A percentile compares a stretch with the other conserved stretches of the same genome.
Conservation (phyloP, 2,888 invertebrate species). For the Acrobasis repandana region DNA sequence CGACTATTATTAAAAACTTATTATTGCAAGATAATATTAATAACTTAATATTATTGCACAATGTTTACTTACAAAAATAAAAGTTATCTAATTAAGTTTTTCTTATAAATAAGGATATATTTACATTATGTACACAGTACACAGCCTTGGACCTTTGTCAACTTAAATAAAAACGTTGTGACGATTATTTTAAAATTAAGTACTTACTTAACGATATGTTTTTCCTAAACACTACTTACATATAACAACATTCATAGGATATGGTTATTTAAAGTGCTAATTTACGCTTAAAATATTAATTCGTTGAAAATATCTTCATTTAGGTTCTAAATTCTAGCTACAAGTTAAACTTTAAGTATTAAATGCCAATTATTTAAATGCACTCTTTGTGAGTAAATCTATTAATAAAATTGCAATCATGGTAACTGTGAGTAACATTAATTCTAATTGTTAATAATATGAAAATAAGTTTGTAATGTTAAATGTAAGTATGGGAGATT, state of each 20-base stretch:
- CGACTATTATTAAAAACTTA: no score
- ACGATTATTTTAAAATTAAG: slow-evolving; percentile 50
- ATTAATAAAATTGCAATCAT: no score
- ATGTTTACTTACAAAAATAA: background rate
- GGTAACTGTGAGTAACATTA: background rate
- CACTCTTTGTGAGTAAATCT: no score
- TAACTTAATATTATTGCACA: background rate
- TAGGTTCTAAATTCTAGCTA: no score
- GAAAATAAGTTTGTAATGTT: no score
- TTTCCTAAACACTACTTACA: background rate
- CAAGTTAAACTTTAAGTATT: no score
- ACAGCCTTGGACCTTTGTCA: slow-evolving; percentile 72
- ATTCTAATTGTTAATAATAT: background rate
- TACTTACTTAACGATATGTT: slow-evolving; percentile 36
- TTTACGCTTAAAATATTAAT: background rate
- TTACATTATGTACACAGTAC: slow-evolving; percentile 71
- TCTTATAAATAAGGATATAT: slow-evolving; percentile 50
- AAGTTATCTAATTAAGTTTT: background rate
- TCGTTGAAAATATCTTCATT: background rate
- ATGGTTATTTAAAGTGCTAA: background rate
- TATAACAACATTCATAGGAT: background rate
- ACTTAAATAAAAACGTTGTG: slow-evolving; percentile 51
- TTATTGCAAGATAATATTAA: no score
- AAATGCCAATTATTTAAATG: no score
- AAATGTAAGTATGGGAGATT: background rate